Evolutionary conservation across 2,888 invertebrate genomes (phyloP).

Genomic region (Dynastes maya): DNA sequence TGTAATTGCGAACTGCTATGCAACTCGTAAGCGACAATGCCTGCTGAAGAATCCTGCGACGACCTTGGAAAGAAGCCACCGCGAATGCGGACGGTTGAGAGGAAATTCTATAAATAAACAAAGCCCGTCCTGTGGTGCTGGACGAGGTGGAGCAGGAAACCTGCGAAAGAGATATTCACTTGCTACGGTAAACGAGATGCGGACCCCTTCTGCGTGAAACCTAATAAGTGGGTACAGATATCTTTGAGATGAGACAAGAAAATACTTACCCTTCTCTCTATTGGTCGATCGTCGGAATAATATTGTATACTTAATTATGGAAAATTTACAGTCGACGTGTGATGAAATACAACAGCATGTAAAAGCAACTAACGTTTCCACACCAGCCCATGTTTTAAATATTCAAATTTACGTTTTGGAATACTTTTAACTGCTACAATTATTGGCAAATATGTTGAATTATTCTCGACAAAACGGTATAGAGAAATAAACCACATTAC

Average conservation of each 20-base stretch:
- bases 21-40: constrained; percentile 27
- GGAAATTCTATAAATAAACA: constrained; percentile 15
- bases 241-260: neutral
- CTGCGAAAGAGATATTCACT: neutral
- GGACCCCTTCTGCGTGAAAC: neutral
- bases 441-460: no score
- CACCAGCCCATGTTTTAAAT: no score
- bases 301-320: neutral
- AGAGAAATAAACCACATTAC: no score
- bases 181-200: neutral
- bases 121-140: neutral
- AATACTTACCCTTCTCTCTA: neutral
- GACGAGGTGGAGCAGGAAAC: constrained; percentile 10
- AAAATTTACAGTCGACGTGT: no score
- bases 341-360: no score
- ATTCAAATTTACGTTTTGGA: no score
- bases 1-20: constrained; percentile 27
- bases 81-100: neutral
- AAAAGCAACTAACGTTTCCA: no score
- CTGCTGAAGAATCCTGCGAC: constrained; percentile 41
- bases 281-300: neutral
- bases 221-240: neutral
- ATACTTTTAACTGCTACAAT: no score
- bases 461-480: no score
- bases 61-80: constrained; percentile 20